Conservation (phyloP, 2,797 vertebrate genomes). For the Pampus argenteus region DNA sequence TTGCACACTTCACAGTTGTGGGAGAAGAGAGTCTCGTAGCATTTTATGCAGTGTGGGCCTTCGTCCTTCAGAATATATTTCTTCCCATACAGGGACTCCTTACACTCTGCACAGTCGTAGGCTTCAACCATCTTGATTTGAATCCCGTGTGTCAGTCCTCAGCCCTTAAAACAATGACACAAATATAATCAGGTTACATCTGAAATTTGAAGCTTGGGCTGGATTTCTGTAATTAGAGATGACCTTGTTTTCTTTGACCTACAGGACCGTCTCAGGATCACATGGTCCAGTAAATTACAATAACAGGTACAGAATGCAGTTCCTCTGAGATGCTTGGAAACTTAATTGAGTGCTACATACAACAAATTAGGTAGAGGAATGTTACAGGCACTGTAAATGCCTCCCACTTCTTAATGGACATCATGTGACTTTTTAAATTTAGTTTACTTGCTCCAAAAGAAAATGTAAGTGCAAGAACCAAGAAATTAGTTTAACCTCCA, state of each 20-base stretch:
- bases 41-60: slow-evolving; percentile 90
- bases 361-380: slow-evolving; percentile 57
- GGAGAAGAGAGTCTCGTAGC: slow-evolving; percentile 92
- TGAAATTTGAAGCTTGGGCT: not conserved
- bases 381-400: slow-evolving; percentile 20
- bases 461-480: not conserved
- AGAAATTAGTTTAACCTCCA: not conserved
- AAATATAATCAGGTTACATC: not conserved
- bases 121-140: slow-evolving; percentile 87
- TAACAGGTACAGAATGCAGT: not conserved
- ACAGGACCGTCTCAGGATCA: slow-evolving; percentile 17
- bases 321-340: not conserved
- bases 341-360: slow-evolving; percentile 40
- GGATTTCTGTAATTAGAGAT: not conserved
- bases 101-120: slow-evolving; percentile 92
- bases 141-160: slow-evolving; percentile 30
- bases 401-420: slow-evolving; percentile 19
- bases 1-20: slow-evolving; percentile 92
- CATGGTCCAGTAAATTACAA: slow-evolving; percentile 19
- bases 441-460: slow-evolving; percentile 8
- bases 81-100: slow-evolving; percentile 90
- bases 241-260: not conserved
- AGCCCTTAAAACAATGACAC: not conserved
- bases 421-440: slow-evolving; percentile 45
- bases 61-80: slow-evolving; percentile 95